phyloP scores from a whole-genome alignment of 2,113 vertebrate species.

The Glaucomys volans region DNA sequence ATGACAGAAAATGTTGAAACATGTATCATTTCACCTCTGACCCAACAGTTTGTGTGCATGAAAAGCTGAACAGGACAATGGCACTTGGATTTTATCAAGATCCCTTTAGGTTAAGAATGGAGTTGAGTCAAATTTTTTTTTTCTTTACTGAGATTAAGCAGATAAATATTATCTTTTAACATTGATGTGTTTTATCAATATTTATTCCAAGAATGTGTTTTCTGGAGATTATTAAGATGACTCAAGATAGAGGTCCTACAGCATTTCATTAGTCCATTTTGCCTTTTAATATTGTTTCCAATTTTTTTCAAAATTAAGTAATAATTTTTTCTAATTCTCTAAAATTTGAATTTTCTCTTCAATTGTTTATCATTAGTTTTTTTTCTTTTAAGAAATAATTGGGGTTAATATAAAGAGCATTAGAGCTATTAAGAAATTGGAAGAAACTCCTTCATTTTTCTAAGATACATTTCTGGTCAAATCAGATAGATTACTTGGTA shows the following conservation, averaged over 20 bases:
- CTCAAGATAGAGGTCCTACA: background rate
- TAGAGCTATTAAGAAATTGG: background rate
- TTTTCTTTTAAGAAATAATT: background rate
- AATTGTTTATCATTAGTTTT: background rate
- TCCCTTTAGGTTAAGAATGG: background rate
- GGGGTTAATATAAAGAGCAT: background rate
- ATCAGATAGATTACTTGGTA: background rate
- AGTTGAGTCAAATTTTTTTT: background rate
- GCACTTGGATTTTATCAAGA: background rate
- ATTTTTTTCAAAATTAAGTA: background rate
- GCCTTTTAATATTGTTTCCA: background rate
- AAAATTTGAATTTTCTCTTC: constrained; percentile 35
- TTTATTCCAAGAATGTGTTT: constrained; percentile 5
- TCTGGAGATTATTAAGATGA: background rate
- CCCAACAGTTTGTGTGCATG: background rate
- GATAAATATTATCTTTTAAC: constrained; percentile 46
- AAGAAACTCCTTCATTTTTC: background rate
- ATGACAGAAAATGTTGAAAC: background rate
- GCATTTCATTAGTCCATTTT: background rate
- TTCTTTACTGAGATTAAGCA: background rate
- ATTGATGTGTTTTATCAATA: background rate
- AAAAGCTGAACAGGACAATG: background rate
- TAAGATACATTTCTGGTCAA: background rate
- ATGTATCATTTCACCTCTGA: background rate
- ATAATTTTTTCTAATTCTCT: background rate